These are phyloP conservation scores for Botia almorhae DNA, from an alignment of 2,797 vertebrate genomes.

Conservation along the genomic window DNA sequence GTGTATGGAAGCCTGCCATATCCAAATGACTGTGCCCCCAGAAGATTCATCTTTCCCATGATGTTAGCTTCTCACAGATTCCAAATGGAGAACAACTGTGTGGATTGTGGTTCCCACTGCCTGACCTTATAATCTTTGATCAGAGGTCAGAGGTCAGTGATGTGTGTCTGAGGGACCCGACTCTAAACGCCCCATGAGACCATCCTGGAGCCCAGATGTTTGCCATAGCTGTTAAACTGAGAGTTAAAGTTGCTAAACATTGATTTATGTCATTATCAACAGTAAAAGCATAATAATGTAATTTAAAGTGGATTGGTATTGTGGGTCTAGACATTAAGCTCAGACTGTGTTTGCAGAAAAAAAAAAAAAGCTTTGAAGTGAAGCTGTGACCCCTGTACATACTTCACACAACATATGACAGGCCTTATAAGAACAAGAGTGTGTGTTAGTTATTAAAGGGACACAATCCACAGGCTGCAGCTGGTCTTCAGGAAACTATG, in stretches of 20 bases:
- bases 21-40: background rate
- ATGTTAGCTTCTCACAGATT: slow-evolving; percentile 29
- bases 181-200: background rate
- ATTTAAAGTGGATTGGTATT: slow-evolving; percentile 1
- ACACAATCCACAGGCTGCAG: background rate
- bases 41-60: slow-evolving; percentile 30
- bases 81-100: slow-evolving; percentile 40
- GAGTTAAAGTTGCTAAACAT: background rate
- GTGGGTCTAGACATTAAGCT: slow-evolving; percentile 22
- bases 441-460: slow-evolving; percentile 10
- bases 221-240: background rate
- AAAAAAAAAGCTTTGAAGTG: slow-evolving; percentile 47
- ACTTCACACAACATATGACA: slow-evolving; percentile 45
- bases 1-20: background rate
- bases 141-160: slow-evolving; percentile 34
- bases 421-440: background rate
- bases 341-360: slow-evolving; percentile 17
- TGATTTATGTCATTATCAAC: background rate
- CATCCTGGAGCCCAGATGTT: background rate
- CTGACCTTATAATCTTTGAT: slow-evolving; percentile 40
- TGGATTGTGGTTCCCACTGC: slow-evolving; percentile 23
- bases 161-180: slow-evolving; percentile 17
- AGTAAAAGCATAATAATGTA: background rate
- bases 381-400: slow-evolving; percentile 46
- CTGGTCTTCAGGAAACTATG: background rate